Base-by-base conservation (phyloP, 2,888 invertebrate genomes). In the Cephus pygmeus region DNA sequence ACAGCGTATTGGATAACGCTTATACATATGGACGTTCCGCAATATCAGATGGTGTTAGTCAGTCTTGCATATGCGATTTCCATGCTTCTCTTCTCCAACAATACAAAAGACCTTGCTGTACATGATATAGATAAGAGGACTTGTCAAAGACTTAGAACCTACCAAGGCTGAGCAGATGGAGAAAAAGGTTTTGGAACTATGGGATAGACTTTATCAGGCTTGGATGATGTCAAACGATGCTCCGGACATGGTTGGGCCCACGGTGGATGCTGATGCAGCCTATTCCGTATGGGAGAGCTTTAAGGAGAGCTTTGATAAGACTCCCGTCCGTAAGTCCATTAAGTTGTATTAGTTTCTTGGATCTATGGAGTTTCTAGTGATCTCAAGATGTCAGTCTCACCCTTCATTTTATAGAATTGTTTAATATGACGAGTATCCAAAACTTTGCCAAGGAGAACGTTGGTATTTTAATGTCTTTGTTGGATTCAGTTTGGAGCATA, bases 171-270 rank as follows among this genome's bases (percentile, higher is more conserved):
- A 95, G 36, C 95, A 96, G 80, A 93, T 98, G 69, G 98, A 98
- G 89, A 94, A 95, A 81, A 98, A 98, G 92, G 95, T 98, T 1
- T 92, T 98, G 69, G 97, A 98, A 91, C 93, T 99, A 31, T 98
- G 98, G 97, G 98, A 98, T 92, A 93, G 97, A 80, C 94, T 98
- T 73, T 98, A 98, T 92, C 97, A 98, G 91, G 96, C 97, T 80
- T 98, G 97, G 97, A 96, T 97, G 92, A 95, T 96, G 88, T 94
- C 95, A 0, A 94, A 94, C 83, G 92, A 92, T 77, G 89, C 91
- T 15, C 92, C 94, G 84, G 93, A 93, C 80, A 86, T 92, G 11
- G 88, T 91, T 74, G 97, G 97, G 0, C 97, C 97, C 0, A 94
- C 95, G 79, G 96, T 97, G 0, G 95, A 96, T 78, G 92, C 94